Base-by-base conservation (phyloP, 1,140 invertebrate species). In the Megathymus violae region DNA sequence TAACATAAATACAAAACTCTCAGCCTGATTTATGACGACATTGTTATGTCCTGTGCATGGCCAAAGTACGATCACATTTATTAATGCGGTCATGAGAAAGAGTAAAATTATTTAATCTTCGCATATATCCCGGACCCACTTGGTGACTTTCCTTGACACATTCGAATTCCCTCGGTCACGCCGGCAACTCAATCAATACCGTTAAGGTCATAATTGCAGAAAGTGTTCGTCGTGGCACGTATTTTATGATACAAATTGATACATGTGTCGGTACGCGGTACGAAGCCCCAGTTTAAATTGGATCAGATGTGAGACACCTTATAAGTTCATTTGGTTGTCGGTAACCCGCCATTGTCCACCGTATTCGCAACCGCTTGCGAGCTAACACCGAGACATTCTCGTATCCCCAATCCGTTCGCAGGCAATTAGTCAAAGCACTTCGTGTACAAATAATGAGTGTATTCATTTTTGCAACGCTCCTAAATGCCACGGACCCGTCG, bases 401-500 rank as follows among this genome's bases (percentile, higher is more conserved):
- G 31, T 48, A 43, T 46, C 16, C 13, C 22, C 56, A 46, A 25
- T 60, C 16, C 51, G 38, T 64, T 56, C 22, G 47, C 52, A 25
- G 62, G 48, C 60, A 67, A 62, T 67, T 67, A 68, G 59, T 61
- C 47, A 71, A 54, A 59, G 27, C 54, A 3, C 31, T 15, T 58
- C 64, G 64, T 71, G 66, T 54, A 47, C 59, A 34, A 50, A 68
- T 68, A 62, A 68, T 65, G 47, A 69, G 43, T 52, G 56, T 62
- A 27, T 47, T 54, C 59, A 56, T 51, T 67, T 68, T 66, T 51
- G 54, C 50, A 68, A 66, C 47, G 38, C 50, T 47, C 27, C 14
- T 62, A 64, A 71, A 72, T 75, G 72, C 52, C 72, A 74, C 52
- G 67, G 56, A 66, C 67, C 51, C 65, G 47, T 66, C 64, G 19